phyloP scores from a whole-genome alignment of 2,113 vertebrate species.

The Ailurus styani region DNA sequence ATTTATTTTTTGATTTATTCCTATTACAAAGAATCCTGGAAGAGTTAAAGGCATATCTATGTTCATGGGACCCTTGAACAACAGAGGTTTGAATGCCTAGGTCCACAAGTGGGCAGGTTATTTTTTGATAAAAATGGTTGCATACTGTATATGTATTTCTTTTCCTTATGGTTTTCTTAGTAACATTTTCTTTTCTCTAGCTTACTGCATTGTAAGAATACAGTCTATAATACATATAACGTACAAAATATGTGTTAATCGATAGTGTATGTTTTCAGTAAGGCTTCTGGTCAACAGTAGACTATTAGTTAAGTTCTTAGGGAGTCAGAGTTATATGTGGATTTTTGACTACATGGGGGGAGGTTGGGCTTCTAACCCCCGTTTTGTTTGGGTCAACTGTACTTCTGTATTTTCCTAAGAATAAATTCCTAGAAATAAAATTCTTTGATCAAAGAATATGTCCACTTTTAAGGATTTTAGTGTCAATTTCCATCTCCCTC shows the following conservation, averaged over 20 bases:
- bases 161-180: not conserved
- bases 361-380: not conserved
- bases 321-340: not conserved
- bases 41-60: not conserved
- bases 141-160: not conserved
- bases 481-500: not conserved
- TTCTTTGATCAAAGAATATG: not conserved
- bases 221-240: not conserved
- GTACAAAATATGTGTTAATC: not conserved
- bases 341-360: not conserved
- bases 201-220: not conserved
- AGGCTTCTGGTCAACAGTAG: not conserved
- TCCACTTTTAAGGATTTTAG: not conserved
- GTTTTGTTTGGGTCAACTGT: not conserved
- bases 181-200: not conserved
- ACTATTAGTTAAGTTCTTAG: not conserved
- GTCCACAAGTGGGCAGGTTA: not conserved
- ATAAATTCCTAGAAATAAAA: constrained; percentile 32
- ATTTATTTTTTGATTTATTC: not conserved
- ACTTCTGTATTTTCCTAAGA: not conserved
- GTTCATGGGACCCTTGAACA: not conserved
- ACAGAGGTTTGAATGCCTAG: not conserved
- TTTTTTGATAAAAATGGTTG: not conserved
- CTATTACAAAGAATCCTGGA: not conserved
- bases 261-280: not conserved